phyloP scores from a whole-genome alignment of 1,140 invertebrate genomes.

The Andricus grossulariae region DNA sequence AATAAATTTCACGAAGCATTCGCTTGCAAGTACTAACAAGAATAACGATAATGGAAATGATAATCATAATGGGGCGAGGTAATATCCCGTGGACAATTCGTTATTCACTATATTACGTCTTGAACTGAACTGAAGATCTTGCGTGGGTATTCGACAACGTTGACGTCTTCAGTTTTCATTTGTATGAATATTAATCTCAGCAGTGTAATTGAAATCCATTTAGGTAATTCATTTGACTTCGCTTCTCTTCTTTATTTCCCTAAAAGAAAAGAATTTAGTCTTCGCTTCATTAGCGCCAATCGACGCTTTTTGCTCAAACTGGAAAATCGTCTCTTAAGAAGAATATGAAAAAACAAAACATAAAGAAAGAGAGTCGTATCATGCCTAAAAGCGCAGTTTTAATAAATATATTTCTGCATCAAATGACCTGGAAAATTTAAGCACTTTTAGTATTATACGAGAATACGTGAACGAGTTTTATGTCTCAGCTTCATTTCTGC shows the following conservation, averaged over 20 bases:
- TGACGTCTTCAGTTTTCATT: background rate
- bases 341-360: background rate
- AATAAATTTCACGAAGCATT: background rate
- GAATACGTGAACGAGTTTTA: conserved; percentile 14
- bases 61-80: conserved; percentile 55
- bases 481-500: conserved; percentile 1
- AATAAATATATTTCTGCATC: background rate
- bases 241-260: background rate
- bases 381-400: background rate
- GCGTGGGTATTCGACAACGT: background rate
- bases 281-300: background rate
- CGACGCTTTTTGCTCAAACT: background rate
- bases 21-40: conserved; percentile 38
- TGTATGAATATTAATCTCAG: background rate
- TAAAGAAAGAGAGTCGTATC: background rate
- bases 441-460: conserved; percentile 9
- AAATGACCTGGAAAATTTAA: conserved; percentile 17
- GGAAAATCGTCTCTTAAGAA: background rate
- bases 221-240: background rate
- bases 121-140: background rate
- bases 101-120: conserved; percentile 47
- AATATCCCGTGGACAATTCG: conserved; percentile 52
- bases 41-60: conserved; percentile 56
- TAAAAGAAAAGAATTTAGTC: background rate
- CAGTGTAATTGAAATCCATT: background rate